These are phyloP conservation scores for Chrysodeixis includens DNA, from an alignment of 2,888 invertebrate genomes.

Conservation along the genomic window DNA sequence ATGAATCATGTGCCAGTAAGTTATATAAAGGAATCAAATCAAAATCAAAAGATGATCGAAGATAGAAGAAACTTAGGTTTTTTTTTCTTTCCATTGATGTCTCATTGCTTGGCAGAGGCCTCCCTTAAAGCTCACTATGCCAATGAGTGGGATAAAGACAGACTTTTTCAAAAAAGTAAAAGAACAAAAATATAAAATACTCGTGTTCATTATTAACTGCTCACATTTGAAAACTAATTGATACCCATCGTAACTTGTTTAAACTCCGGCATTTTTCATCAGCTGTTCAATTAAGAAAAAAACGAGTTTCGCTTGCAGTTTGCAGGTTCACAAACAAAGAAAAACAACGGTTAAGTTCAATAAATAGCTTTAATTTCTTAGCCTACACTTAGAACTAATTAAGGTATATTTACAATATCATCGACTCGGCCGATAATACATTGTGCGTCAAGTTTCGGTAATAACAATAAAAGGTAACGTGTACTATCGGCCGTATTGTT, in stretches of 20 bases:
- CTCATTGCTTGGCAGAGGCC: too few species aligned
- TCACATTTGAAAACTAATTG: slow-evolving; percentile 34
- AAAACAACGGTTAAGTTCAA: slow-evolving; percentile 66
- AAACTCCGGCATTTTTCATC: slow-evolving; percentile 31
- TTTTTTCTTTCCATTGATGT: too few species aligned
- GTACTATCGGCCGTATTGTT: slow-evolving; percentile 50
- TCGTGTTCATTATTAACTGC: neutral
- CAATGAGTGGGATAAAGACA: too few species aligned
- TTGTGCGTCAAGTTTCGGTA: slow-evolving; percentile 70
- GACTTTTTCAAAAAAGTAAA: neutral
- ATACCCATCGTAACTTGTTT: slow-evolving; percentile 37
- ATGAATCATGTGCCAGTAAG: too few species aligned
- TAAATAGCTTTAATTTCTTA: slow-evolving; percentile 82
- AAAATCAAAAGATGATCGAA: too few species aligned
- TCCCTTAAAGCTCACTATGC: too few species aligned
- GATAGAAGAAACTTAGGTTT: too few species aligned
- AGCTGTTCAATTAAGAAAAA: slow-evolving; percentile 25
- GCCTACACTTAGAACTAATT: slow-evolving; percentile 63
- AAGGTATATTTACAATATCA: slow-evolving; percentile 72
- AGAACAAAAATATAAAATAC: neutral
- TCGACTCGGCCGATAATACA: slow-evolving; percentile 67
- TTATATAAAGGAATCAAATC: too few species aligned
- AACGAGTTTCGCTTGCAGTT: slow-evolving; percentile 22
- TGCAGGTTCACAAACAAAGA: slow-evolving; percentile 41
- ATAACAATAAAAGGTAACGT: slow-evolving; percentile 74